Percentiles rank a stretch among this genome's conserved stretches.
Evolutionary conservation across 2,113 vertebrate species (phyloP).

Genomic region (Mesoclemmys tuberculata): DNA sequence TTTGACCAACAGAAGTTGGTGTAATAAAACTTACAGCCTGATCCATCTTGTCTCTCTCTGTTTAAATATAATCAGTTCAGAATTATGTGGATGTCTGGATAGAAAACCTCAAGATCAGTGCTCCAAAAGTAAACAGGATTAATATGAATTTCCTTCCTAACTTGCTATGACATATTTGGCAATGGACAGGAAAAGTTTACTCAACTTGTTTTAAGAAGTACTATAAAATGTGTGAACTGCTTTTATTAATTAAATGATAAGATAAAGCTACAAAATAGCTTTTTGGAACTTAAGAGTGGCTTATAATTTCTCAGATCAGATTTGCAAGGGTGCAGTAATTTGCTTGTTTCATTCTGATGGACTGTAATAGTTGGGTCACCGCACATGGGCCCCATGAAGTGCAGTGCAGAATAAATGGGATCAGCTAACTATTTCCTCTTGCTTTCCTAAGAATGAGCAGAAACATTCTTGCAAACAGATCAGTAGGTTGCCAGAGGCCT

Average conservation of each 20-base stretch:
- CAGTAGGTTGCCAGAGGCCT: too few relatives aligned
- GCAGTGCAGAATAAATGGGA: too few relatives aligned
- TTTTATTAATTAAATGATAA: not conserved
- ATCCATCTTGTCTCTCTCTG: not conserved
- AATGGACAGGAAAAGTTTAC: not conserved
- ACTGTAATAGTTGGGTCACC: not conserved
- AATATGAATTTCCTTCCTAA: not conserved
- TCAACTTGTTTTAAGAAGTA: not conserved
- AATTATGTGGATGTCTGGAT: not conserved
- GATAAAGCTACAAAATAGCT: not conserved
- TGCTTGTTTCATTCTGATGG: not conserved
- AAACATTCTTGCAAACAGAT: too few relatives aligned
- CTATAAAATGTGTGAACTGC: not conserved
- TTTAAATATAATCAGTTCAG: not conserved
- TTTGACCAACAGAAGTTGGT: not conserved
- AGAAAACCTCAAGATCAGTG: not conserved
- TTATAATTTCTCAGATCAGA: not conserved
- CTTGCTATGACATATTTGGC: not conserved
- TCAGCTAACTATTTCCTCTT: too few relatives aligned
- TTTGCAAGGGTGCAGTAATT: not conserved
- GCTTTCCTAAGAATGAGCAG: not conserved
- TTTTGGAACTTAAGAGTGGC: not conserved
- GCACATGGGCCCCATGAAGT: too few relatives aligned
- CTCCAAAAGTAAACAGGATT: not conserved
- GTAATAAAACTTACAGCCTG: not conserved